Evolutionary conservation across 2,888 invertebrate species (phyloP).

Genomic region (Arge pagana): DNA sequence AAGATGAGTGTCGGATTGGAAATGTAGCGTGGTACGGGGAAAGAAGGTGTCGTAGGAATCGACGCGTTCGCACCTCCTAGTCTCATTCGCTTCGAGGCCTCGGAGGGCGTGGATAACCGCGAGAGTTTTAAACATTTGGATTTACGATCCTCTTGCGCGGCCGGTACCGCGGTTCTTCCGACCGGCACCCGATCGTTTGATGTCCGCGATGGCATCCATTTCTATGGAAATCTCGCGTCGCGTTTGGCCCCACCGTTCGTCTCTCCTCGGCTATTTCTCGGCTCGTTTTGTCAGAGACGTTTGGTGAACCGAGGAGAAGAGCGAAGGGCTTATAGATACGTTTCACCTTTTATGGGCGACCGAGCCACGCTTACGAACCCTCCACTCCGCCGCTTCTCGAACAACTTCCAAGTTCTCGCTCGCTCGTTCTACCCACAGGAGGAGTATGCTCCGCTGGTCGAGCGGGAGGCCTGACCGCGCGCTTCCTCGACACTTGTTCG

Average conservation of each 20-base stretch:
- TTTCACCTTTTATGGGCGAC: conserved; percentile 21
- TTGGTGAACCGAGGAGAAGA: too few relatives aligned
- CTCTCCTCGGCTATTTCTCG: too few relatives aligned
- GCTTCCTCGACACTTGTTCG: too few relatives aligned
- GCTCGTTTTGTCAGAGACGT: too few relatives aligned
- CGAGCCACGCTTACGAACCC: conserved; percentile 20
- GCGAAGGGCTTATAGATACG: conserved; percentile 17
- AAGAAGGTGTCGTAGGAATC: too few relatives aligned
- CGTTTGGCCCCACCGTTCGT: conserved; percentile 18
- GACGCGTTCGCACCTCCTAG: too few relatives aligned
- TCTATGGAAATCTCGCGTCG: conserved; percentile 14
- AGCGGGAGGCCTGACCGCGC: too few relatives aligned
- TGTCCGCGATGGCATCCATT: conserved; percentile 20
- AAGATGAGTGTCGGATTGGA: too few relatives aligned
- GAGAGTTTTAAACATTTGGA: conserved; percentile 7
- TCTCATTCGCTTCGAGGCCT: too few relatives aligned
- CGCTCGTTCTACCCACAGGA: too few relatives aligned
- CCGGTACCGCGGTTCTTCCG: conserved; percentile 2
- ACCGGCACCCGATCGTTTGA: conserved; percentile 14
- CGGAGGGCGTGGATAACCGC: conserved; percentile 9
- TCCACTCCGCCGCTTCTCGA: conserved; percentile 3
- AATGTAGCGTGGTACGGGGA: too few relatives aligned
- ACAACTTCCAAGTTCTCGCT: background rate
- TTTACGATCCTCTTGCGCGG: conserved; percentile 5
- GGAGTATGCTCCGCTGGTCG: too few relatives aligned